phyloP scores from a whole-genome alignment of 2,888 invertebrate genomes.

The Rhodophaea formosa region DNA sequence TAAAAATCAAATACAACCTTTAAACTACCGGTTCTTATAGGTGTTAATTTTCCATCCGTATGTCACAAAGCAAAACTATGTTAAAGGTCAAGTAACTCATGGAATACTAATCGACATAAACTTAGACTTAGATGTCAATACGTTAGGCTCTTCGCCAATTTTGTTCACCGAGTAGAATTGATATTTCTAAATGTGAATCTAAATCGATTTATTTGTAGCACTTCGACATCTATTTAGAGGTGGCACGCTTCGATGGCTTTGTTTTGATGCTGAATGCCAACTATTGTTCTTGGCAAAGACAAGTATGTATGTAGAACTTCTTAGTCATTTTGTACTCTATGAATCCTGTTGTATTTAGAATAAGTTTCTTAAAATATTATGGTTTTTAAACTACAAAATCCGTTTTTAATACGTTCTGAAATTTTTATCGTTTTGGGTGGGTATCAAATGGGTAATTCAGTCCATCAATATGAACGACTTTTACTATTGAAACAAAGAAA shows the following conservation, averaged over 20 bases:
- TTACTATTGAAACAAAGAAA: too few species aligned
- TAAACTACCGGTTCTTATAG: too few species aligned
- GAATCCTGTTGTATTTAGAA: not conserved
- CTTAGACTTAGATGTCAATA: not conserved
- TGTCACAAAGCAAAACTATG: too few species aligned
- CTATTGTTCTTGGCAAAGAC: not conserved
- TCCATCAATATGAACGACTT: too few species aligned
- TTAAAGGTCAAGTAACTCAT: not conserved
- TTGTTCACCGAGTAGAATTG: not conserved
- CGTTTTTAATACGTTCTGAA: too few species aligned
- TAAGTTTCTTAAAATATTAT: not conserved
- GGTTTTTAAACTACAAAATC: too few species aligned
- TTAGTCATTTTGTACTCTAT: not conserved
- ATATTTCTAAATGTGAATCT: constrained; percentile 28
- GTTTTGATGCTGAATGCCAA: constrained; percentile 1
- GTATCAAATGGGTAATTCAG: too few species aligned
- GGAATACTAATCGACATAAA: not conserved
- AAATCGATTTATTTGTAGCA: constrained; percentile 33
- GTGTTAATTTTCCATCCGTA: too few species aligned
- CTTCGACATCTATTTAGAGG: constrained; percentile 4
- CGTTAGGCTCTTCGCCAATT: not conserved
- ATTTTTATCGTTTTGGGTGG: too few species aligned
- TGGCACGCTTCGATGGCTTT: not conserved
- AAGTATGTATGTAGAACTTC: not conserved
- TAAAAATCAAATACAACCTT: too few species aligned